Base-by-base conservation (phyloP, 2,113 vertebrate species). In the Rhabdomys dilectus region DNA sequence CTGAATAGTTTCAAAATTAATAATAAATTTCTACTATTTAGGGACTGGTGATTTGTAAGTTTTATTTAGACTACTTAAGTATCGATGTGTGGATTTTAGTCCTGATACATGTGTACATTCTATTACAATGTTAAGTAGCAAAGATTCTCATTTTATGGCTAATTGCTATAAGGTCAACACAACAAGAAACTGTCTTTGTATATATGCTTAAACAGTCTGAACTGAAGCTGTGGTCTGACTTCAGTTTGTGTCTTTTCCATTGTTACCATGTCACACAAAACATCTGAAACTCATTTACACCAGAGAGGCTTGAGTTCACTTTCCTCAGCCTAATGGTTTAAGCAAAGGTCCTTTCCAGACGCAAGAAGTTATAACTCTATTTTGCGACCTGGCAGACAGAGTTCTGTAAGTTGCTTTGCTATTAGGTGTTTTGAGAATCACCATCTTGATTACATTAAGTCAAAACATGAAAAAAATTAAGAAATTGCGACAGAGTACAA, bases 371-470 rank as follows among this genome's bases (percentile, higher is more conserved):
- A 39, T 17, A 56, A 45, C 68, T 93, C 72, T 81, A 77, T 88
- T 39, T 6, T 17, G 34, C 72, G n/a, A 34, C 81, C 48, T 9
- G 12, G 7, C 75, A 91, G 88, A 91, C 42, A 72, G 39, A 76
- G 88, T 0, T 17, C 58, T 26, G 60, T 26, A 70, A 70, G 17
- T 60, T 77, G 39, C 64, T 76, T 82, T 76, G 60, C 42, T 93
- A 8, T 76, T 72, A 70, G 31, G 45, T 70, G 80, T 19, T 62
- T 88, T 7, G 8, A 88, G 60, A 88, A 19, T 51, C 31, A 56
- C 24, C 31, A 68, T 91, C 76, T 58, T 73, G 36, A 95, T 88
- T 58, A 78, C 39, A 60, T 77, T 91, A 94, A 93, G 62, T n/a
- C 82, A 45, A 84, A 88, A 93, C 75, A 91, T 66, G 42, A 70